These are phyloP conservation scores for Atta cephalotes DNA, from an alignment of 1,140 invertebrate species.

Conservation along the genomic window DNA sequence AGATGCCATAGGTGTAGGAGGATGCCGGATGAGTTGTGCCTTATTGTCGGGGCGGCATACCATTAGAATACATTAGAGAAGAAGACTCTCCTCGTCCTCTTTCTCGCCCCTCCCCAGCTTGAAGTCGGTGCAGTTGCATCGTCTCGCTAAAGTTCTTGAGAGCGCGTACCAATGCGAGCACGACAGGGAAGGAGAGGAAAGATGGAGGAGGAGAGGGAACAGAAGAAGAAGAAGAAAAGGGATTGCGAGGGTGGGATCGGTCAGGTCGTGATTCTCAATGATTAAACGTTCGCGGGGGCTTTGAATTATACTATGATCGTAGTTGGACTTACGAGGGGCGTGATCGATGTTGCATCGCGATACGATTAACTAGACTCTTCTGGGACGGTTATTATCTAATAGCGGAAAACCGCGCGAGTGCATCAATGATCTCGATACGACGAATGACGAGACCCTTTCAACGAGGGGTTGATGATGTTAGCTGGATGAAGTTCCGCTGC, in stretches of 20 bases:
- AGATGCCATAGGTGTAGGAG: slow-evolving; percentile 79
- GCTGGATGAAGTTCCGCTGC: not conserved
- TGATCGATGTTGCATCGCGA: slow-evolving; percentile 76
- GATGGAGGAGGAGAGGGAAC: too few species aligned
- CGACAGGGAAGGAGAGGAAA: too few species aligned
- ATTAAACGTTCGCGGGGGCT: slow-evolving; percentile 79
- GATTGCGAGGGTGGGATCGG: slow-evolving; percentile 66
- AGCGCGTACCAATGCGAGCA: slow-evolving; percentile 55
- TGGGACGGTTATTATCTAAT: slow-evolving; percentile 77
- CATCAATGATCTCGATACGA: slow-evolving; percentile 24
- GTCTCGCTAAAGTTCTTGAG: slow-evolving; percentile 53
- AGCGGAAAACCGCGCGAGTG: slow-evolving; percentile 23
- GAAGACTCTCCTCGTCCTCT: slow-evolving; percentile 35
- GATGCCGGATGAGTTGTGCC: slow-evolving; percentile 81
- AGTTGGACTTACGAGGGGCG: slow-evolving; percentile 76
- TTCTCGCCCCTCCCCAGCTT: not conserved
- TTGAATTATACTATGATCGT: slow-evolving; percentile 77
- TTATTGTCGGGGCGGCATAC: slow-evolving; percentile 84
- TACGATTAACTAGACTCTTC: slow-evolving; percentile 77
- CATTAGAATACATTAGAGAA: slow-evolving; percentile 83
- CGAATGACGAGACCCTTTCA: slow-evolving; percentile 31
- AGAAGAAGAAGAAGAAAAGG: not conserved
- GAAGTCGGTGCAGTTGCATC: slow-evolving; percentile 29
- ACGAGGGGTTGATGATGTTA: slow-evolving; percentile 1
- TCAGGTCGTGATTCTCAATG: slow-evolving; percentile 77